Percentiles rank a stretch among this genome's conserved stretches.
Evolutionary conservation across 2,888 invertebrate species (phyloP).

Genomic region (Parochlus steinenii): DNA sequence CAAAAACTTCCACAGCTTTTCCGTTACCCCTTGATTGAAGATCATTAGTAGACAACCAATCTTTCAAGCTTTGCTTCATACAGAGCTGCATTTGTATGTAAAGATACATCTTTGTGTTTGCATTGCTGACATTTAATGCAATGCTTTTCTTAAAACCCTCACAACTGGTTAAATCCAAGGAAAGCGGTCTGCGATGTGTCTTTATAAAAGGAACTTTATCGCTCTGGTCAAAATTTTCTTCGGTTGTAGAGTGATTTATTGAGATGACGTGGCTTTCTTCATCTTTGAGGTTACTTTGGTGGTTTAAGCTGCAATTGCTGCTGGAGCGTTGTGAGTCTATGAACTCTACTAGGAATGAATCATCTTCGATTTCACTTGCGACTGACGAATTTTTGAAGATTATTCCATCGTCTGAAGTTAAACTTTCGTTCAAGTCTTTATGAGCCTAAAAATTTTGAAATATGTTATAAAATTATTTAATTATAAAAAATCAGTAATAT

Average conservation of each 20-base stretch:
- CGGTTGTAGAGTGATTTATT: slow-evolving; percentile 1
- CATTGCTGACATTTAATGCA: slow-evolving; percentile 11
- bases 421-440: too few relatives aligned
- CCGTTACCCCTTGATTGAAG: slow-evolving; percentile 31
- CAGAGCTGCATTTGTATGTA: slow-evolving; percentile 99
- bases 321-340: too few relatives aligned
- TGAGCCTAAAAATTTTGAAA: too few relatives aligned
- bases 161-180: slow-evolving; percentile 23
- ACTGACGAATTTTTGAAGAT: too few relatives aligned
- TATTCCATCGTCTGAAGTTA: too few relatives aligned
- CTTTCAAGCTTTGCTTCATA: slow-evolving; percentile 69
- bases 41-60: slow-evolving; percentile 62
- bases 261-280: slow-evolving; percentile 3
- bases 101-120: slow-evolving; percentile 45
- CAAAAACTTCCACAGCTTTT: slow-evolving; percentile 52
- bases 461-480: too few relatives aligned
- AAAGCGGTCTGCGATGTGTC: slow-evolving; percentile 24
- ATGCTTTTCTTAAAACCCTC: slow-evolving; percentile 13
- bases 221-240: background rate
- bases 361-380: slow-evolving; percentile 22
- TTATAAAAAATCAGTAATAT: too few relatives aligned
- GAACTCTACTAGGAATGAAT: slow-evolving; percentile 30
- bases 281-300: slow-evolving; percentile 15
- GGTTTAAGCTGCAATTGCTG: slow-evolving; percentile 2
- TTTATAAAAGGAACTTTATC: slow-evolving; percentile 18